Conservation (phyloP, 2,113 vertebrate species). For the Chloropsis hardwickii region DNA sequence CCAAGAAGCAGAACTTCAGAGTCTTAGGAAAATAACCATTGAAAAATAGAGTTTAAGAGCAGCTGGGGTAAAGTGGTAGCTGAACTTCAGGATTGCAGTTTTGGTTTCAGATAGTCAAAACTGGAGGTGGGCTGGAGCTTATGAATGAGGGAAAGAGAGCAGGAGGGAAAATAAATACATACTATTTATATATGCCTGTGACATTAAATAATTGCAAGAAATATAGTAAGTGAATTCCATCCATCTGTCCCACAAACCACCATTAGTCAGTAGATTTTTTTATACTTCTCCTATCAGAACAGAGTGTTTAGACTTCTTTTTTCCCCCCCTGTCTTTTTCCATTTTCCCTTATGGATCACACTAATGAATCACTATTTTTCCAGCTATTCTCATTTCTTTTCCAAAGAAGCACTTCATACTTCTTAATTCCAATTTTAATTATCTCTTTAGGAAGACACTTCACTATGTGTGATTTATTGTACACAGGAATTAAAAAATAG, state of each 20-base stretch:
- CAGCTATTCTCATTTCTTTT: neutral
- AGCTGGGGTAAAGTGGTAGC: neutral
- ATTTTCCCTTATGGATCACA: neutral
- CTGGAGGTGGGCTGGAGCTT: neutral
- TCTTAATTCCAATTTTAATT: conserved; percentile 34
- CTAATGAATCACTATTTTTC: conserved; percentile 14
- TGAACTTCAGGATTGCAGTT: neutral
- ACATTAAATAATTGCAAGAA: conserved; percentile 35
- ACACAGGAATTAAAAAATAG: neutral
- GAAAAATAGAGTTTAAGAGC: neutral
- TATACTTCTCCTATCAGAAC: neutral
- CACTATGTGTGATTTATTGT: neutral
- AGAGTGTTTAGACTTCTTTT: neutral
- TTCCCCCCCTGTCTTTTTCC: rapidly evolving
- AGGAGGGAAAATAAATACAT: neutral
- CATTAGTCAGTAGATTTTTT: neutral
- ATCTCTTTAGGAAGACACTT: neutral
- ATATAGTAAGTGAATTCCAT: neutral
- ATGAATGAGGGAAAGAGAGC: conserved; percentile 18
- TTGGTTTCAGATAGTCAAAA: neutral
- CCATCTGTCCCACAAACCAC: conserved; percentile 27
- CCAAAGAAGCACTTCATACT: neutral
- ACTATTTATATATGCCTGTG: conserved; percentile 25
- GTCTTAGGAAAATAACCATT: neutral
- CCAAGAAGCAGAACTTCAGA: neutral